Percentiles rank a stretch among this genome's conserved stretches.
Evolutionary conservation across 2,113 vertebrate species (phyloP).

Genomic region (Isurus oxyrinchus): DNA sequence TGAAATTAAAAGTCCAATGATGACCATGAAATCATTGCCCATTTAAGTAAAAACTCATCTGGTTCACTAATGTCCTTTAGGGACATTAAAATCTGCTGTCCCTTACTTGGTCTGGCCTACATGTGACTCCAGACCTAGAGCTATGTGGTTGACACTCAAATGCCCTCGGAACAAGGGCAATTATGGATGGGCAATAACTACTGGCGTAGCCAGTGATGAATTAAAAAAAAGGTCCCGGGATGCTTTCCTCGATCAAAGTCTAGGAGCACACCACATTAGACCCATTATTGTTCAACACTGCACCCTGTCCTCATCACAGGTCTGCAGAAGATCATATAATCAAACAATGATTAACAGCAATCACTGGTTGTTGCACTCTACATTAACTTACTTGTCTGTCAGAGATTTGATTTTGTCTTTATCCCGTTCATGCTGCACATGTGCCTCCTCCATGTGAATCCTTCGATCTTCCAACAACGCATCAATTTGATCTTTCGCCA

Average conservation of each 20-base stretch:
- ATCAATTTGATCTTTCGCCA: slow-evolving; percentile 80
- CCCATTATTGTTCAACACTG: not conserved
- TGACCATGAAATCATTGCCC: too few species aligned
- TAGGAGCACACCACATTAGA: not conserved
- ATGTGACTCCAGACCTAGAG: too few species aligned
- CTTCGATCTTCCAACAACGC: slow-evolving; percentile 75
- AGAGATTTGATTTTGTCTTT: slow-evolving; percentile 68
- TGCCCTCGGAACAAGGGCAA: too few species aligned
- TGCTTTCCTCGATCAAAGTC: not conserved
- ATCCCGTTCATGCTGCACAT: slow-evolving; percentile 71
- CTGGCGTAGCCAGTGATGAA: too few species aligned
- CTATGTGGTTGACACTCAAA: too few species aligned
- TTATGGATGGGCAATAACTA: too few species aligned
- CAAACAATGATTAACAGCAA: not conserved
- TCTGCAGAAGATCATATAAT: not conserved
- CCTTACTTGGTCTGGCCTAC: too few species aligned
- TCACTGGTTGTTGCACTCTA: not conserved
- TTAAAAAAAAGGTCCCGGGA: not conserved
- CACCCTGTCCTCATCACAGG: not conserved
- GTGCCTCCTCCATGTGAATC: slow-evolving; percentile 72
- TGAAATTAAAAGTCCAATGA: too few species aligned
- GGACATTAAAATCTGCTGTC: too few species aligned
- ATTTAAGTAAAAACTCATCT: too few species aligned
- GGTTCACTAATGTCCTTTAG: too few species aligned
- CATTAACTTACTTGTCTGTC: slow-evolving; percentile 68